Evolutionary conservation across 1,140 invertebrate species (phyloP).

Genomic region (Acyrthosiphon pisum): DNA sequence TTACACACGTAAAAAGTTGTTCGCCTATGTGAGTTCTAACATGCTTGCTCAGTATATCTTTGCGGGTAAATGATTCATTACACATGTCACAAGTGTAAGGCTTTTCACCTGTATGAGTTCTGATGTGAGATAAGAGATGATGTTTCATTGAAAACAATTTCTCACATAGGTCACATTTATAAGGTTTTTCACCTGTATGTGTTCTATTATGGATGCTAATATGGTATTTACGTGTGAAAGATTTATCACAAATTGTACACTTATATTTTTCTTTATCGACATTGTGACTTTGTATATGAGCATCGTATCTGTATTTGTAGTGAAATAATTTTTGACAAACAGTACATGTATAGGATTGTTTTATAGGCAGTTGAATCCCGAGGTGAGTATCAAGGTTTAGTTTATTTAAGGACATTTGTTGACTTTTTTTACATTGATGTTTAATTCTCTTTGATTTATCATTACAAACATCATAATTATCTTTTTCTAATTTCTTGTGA

Average conservation of each 20-base stretch:
- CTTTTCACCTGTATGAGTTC: conserved; percentile 72
- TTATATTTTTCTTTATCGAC: conserved; percentile 68
- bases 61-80: conserved; percentile 66
- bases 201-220: conserved; percentile 59
- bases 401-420: conserved; percentile 22
- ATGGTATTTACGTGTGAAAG: conserved; percentile 59
- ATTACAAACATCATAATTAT: background rate
- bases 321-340: conserved; percentile 53
- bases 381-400: background rate
- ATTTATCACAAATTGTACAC: conserved; percentile 59
- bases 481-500: background rate
- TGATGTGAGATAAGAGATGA: conserved; percentile 84
- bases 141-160: conserved; percentile 91
- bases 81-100: conserved; percentile 71
- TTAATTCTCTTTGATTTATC: background rate
- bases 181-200: conserved; percentile 65
- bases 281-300: conserved; percentile 10
- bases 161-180: conserved; percentile 83
- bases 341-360: conserved; percentile 54
- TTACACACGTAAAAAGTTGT: conserved; percentile 81
- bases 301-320: background rate
- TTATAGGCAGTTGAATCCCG: background rate
- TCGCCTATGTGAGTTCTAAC: conserved; percentile 69
- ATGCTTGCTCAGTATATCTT: conserved; percentile 65
- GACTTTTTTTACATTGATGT: background rate